These are phyloP conservation scores for Pitta sordida DNA, from an alignment of 2,113 vertebrate genomes.

Conservation along the genomic window DNA sequence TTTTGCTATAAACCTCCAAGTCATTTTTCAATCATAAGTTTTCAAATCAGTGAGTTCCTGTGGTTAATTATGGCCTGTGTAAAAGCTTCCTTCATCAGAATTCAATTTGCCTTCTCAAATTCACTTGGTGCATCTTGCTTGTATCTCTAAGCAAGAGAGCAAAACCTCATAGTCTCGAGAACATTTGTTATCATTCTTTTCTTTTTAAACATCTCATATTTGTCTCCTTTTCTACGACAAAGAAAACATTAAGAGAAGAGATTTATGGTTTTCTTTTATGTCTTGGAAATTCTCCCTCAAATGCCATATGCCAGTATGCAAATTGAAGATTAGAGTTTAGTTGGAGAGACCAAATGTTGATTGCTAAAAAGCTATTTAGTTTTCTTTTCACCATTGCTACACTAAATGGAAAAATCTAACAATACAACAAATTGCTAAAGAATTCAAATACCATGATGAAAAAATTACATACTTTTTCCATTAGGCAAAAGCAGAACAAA, in stretches of 20 bases:
- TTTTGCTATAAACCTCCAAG: background rate
- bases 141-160: background rate
- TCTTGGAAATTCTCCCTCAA: constrained; percentile 4
- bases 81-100: background rate
- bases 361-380: constrained; percentile 24
- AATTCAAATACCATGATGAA: background rate
- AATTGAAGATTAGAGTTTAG: background rate
- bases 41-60: background rate
- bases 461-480: background rate
- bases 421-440: background rate
- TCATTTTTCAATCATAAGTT: background rate
- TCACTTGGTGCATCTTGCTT: background rate
- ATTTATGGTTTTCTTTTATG: constrained; percentile 1
- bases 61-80: background rate
- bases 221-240: background rate
- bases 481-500: background rate
- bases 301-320: constrained; percentile 6
- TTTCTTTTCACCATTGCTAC: background rate
- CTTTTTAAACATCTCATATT: background rate
- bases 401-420: background rate
- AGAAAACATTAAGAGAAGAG: background rate
- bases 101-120: background rate
- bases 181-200: background rate
- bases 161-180: background rate
- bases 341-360: constrained; percentile 9